Evolutionary conservation across 2,888 invertebrate species (phyloP).

Genomic region (Harpalus rubripes): DNA sequence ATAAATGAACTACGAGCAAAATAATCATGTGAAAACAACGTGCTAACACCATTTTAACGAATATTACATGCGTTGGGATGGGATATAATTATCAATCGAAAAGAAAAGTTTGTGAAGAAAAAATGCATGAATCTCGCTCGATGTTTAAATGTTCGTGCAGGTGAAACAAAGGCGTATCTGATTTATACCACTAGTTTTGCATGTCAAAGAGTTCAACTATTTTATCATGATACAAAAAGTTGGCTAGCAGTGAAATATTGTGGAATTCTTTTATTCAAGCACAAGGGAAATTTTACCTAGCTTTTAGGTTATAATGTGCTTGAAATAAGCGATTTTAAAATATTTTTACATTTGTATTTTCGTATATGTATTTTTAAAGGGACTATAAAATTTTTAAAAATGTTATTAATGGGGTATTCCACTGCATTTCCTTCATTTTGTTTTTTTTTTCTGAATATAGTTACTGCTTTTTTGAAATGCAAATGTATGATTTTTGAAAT

Average conservation of each 20-base stretch:
- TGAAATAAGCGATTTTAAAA: no score
- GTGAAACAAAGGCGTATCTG: conserved; percentile 43
- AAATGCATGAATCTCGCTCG: conserved; percentile 8
- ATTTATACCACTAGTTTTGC: conserved; percentile 39
- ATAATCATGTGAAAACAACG: conserved; percentile 39
- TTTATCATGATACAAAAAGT: conserved; percentile 20
- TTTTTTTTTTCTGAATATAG: no score
- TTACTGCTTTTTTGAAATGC: no score
- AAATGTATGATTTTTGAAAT: no score
- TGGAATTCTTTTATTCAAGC: not conserved
- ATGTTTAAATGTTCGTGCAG: conserved; percentile 23
- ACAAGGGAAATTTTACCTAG: not conserved
- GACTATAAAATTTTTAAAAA: no score
- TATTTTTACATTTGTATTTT: no score
- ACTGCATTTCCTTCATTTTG: no score
- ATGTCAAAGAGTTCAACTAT: conserved; percentile 51
- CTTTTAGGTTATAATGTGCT: no score
- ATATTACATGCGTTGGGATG: conserved; percentile 1
- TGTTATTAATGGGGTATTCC: no score
- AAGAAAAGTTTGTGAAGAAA: conserved; percentile 25
- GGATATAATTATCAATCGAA: conserved; percentile 34
- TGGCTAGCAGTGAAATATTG: not conserved
- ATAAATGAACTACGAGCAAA: conserved; percentile 6
- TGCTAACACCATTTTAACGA: conserved; percentile 33
- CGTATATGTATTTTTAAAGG: no score